Base-by-base conservation (phyloP, 2,113 vertebrate genomes). In the human (Homo sapiens) region DNA sequence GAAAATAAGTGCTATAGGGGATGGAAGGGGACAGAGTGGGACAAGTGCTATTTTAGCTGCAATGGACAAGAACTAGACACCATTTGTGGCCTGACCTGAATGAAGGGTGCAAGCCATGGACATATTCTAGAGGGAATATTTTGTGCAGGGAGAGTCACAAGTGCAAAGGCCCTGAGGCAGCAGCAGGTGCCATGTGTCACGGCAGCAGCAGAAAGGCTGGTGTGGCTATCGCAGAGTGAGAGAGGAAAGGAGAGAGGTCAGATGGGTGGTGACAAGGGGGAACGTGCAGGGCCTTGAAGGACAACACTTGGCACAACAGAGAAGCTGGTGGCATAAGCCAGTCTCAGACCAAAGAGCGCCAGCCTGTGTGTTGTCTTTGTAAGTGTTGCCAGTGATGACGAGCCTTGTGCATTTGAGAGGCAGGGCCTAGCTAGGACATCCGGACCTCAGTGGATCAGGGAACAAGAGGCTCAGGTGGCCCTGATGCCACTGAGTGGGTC, bases 181-280 rank as follows among this genome's bases (percentile, higher is more conserved):
- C 17, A 38, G 16, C 5, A 0, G 66, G 13, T 9, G 8, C 9
- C 35, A 0, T 16, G 8, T 52, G 40, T 40, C 32, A 30, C 20
- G 23, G n/a, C 35, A 76, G 48, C 3, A 3, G 45, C 20, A 6
- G 35, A 38, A 81, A 86, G 57, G 64, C 45, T 11, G 2, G 2
- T 4, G 0, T 20, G 20, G 27, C 13, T 30, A 8, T 6, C 1
- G 22, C 57, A 57, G 81, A 27, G 4, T 0, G 3, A 17, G 23
- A n/a, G 17, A 79, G 13, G 12, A 17, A 38, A 43, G 13, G 17
- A 43, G 5, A 81, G 45, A 80, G 25, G 3, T 72, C 43, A 79
- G 72, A 40, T 9, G 25, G 3, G 6, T 11, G 52, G 18, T 1
- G 5, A 20, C 4, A 12, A n/a, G 59, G 61, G 66, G 12, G 50